Evolutionary conservation across 2,888 invertebrate genomes (phyloP).

Genomic region (Diadegma fenestrale): DNA sequence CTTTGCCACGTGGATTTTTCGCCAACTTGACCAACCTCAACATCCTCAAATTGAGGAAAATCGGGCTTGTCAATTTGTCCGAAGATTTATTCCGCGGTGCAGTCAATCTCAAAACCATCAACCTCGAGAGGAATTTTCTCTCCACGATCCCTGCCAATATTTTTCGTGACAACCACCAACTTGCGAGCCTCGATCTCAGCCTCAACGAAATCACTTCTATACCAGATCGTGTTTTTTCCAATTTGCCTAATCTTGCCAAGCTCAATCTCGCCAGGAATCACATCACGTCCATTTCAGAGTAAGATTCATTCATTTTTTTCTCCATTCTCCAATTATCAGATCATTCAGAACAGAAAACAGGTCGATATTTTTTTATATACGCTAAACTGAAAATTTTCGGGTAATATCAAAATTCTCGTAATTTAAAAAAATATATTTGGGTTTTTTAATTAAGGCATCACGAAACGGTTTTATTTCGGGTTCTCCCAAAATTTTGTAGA

Average conservation of each 20-base stretch:
- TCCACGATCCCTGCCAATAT: conserved; percentile 87
- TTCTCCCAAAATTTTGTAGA: no score
- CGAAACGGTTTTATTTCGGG: no score
- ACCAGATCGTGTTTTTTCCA: conserved; percentile 87
- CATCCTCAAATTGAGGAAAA: conserved; percentile 87
- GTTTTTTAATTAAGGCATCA: no score
- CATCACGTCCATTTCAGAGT: conserved; percentile 87
- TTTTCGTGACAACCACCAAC: conserved; percentile 88
- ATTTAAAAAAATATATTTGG: no score
- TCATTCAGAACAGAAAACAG: neutral
- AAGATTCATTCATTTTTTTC: conserved; percentile 81
- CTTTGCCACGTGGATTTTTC: conserved; percentile 87
- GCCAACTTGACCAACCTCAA: conserved; percentile 87
- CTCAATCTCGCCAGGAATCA: conserved; percentile 89
- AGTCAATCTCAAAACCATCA: conserved; percentile 87
- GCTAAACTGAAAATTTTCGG: no score
- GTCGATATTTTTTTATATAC: no score
- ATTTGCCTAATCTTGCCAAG: conserved; percentile 86
- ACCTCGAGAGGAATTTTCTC: conserved; percentile 86
- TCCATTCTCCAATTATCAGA: neutral
- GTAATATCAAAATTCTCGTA: no score
- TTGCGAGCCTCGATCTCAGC: conserved; percentile 88
- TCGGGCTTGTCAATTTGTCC: conserved; percentile 87
- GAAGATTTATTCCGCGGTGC: conserved; percentile 88
- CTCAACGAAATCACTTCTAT: conserved; percentile 88